These are phyloP conservation scores for Pardalotus punctatus DNA, from an alignment of 2,113 vertebrate genomes.

Conservation along the genomic window DNA sequence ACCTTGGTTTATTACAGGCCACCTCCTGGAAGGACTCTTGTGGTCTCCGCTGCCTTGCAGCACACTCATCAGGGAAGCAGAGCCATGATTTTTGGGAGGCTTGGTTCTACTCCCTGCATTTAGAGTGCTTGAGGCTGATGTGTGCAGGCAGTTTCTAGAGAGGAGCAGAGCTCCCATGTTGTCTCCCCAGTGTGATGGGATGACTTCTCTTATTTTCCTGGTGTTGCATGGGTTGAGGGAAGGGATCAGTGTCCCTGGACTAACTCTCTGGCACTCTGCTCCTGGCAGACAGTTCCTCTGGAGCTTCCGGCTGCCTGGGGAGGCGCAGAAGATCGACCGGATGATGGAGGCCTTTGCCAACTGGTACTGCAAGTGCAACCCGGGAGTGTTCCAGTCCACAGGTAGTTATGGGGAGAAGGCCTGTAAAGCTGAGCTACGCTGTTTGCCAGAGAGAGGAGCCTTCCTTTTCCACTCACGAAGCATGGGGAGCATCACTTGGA, in stretches of 20 bases:
- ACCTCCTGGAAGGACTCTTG: not conserved
- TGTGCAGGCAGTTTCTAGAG: not conserved
- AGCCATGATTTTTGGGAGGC: not conserved
- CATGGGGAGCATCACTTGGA: not conserved
- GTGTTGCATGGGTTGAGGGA: not conserved
- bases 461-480: not conserved
- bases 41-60: not conserved
- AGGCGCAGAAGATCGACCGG: constrained; percentile 96
- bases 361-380: constrained; percentile 91
- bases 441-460: not conserved
- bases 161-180: not conserved
- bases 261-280: not conserved
- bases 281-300: constrained; percentile 90
- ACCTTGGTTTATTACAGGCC: not conserved
- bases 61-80: not conserved
- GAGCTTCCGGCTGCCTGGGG: constrained; percentile 94
- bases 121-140: not conserved
- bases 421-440: not conserved
- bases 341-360: constrained; percentile 96
- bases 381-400: constrained; percentile 87
- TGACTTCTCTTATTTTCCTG: not conserved
- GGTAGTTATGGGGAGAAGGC: constrained; percentile 61
- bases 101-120: not conserved
- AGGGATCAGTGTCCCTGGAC: not conserved
- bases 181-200: not conserved